Evolutionary conservation across 2,888 invertebrate genomes (phyloP), one percentile per base, ranked within the genome.

Genomic region (Hipparchia sbordonii): DNA sequence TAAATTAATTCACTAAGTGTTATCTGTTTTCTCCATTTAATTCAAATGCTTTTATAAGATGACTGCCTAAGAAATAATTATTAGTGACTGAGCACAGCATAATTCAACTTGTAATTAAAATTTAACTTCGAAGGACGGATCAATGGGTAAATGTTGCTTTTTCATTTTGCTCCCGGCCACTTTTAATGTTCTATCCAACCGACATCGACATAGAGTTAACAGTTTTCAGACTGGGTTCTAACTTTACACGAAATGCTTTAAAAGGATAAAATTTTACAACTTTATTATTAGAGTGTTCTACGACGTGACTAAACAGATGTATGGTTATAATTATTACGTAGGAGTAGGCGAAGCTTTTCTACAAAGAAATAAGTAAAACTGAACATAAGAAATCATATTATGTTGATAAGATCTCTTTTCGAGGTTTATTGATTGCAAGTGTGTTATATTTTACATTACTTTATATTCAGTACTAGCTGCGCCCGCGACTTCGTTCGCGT

Each of bases 81-180:
- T 83, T 82, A 84, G 73, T 79, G 45, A 80, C 78, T 80, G 78
- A 77, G 76, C 79, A 79, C 77, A 82, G 82, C 83, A 84, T 83
- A 84, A 84, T 82, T 82, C 79, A 78, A 85, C 80, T 84, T 86
- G 81, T 85, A 88, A 91, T 91, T 89, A 87, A 89, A 89, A 88
- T 88, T 85, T 85, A 85, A 86, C 84, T 89, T 87, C 78, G 78
- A 81, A 85, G 83, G 83, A 83, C 85, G 80, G 81, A 83, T 83
- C 84, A 83, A 84, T 83, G 82, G 81, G 83, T 84, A 85, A 87
- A 85, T 90, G 89, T 91, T 91, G 87, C 83, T 85, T 86, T 91
- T 91, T 85, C 86, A 90, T 91, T 89, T 87, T 82, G 84, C 82
- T 88, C 80, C 78, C 87, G 84, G 79, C 79, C 81, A 82, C 85